phyloP scores from a whole-genome alignment of 2,113 vertebrate genomes.

The Oreocharis arfaki region DNA sequence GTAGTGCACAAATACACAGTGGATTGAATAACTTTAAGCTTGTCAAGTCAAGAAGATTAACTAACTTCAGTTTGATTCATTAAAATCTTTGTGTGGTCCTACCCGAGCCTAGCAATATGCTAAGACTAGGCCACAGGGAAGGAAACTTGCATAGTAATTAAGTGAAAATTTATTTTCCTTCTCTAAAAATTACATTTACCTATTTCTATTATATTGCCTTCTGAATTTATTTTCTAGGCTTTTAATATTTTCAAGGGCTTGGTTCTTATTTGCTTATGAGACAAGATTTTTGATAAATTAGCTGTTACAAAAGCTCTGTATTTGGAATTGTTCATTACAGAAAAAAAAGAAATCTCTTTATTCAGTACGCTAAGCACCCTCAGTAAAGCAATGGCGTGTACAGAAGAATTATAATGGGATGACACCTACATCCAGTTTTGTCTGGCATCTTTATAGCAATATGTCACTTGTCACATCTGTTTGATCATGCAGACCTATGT shows the following conservation, averaged over 20 bases:
- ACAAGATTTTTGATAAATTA: background rate
- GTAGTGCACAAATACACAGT: background rate
- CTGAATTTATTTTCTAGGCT: background rate
- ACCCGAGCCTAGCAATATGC: background rate
- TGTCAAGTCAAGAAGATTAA: background rate
- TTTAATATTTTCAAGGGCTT: background rate
- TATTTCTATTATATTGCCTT: background rate
- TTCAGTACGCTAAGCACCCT: background rate
- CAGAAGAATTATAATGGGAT: background rate
- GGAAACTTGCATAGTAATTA: background rate
- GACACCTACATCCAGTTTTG: background rate
- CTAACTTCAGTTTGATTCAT: background rate
- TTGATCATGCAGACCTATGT: background rate
- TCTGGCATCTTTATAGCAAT: background rate
- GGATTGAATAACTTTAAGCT: background rate
- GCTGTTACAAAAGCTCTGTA: background rate
- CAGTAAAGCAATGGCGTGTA: background rate
- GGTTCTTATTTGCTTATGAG: background rate
- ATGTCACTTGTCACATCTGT: background rate
- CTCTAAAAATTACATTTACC: background rate
- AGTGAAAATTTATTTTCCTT: background rate
- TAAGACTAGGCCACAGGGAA: background rate
- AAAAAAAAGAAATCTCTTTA: background rate
- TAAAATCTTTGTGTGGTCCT: background rate
- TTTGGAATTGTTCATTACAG: background rate